A percentile compares a stretch with the other conserved stretches of the same genome.
Evolutionary conservation across 2,113 vertebrate genomes (phyloP).

Genomic region (Grus americana): DNA sequence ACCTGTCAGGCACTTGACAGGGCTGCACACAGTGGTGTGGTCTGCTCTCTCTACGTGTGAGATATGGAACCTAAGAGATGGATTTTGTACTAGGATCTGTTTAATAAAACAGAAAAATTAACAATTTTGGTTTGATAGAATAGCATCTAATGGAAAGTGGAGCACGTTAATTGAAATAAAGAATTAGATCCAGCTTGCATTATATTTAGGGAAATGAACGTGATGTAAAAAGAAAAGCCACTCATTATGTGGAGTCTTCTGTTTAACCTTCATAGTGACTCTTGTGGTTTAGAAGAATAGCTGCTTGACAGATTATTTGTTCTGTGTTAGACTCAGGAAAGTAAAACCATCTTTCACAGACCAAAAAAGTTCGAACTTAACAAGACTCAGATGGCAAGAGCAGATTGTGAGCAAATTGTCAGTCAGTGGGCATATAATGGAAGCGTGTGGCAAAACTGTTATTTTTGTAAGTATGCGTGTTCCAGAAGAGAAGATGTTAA

Average conservation of each 20-base stretch:
- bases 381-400: background rate
- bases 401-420: slow-evolving; percentile 4
- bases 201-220: background rate
- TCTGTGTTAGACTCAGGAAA: background rate
- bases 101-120: background rate
- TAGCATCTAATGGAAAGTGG: background rate
- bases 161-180: background rate
- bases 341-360: background rate
- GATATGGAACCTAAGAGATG: background rate
- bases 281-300: background rate
- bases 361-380: background rate
- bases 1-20: background rate
- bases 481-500: background rate
- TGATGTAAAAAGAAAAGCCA: background rate
- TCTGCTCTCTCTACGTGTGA: background rate
- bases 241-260: background rate
- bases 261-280: background rate
- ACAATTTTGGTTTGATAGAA: background rate
- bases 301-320: background rate
- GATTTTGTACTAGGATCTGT: background rate
- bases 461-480: background rate
- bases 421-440: background rate
- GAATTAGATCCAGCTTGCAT: background rate
- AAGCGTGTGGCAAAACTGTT: background rate
- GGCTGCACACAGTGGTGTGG: background rate